Evolutionary conservation across 1,140 invertebrate genomes (phyloP).

Genomic region (Popillia japonica): DNA sequence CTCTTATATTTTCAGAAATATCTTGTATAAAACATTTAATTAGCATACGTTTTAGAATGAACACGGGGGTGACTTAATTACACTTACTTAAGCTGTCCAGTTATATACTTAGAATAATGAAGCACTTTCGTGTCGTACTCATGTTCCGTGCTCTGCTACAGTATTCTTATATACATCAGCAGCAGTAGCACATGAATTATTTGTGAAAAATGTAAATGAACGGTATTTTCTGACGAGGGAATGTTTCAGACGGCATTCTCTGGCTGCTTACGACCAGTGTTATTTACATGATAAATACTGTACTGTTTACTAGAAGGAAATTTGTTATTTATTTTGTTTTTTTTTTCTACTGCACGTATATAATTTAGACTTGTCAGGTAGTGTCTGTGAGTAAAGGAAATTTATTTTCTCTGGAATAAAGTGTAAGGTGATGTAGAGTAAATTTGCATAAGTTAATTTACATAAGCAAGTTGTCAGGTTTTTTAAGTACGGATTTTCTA

Average conservation of each 20-base stretch:
- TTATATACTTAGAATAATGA: neutral
- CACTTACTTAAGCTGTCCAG: neutral
- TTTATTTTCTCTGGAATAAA: slow-evolving; percentile 26
- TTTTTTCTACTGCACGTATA: slow-evolving; percentile 11
- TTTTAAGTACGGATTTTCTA: slow-evolving; percentile 22
- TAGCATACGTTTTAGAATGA: neutral
- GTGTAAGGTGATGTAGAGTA: slow-evolving; percentile 22
- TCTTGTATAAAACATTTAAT: too few species aligned
- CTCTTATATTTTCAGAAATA: too few species aligned
- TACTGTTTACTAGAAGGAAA: slow-evolving; percentile 48
- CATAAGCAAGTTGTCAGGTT: slow-evolving; percentile 31
- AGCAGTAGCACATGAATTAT: slow-evolving; percentile 46
- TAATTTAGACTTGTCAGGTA: slow-evolving; percentile 20
- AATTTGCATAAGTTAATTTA: slow-evolving; percentile 29
- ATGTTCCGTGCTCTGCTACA: neutral
- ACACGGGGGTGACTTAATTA: neutral
- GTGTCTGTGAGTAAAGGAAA: slow-evolving; percentile 29
- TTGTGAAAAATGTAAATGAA: slow-evolving; percentile 50
- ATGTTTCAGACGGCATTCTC: slow-evolving; percentile 45
- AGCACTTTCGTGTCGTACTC: too few species aligned
- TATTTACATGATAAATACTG: slow-evolving; percentile 49
- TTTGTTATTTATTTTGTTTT: slow-evolving; percentile 43
- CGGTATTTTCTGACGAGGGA: slow-evolving; percentile 37
- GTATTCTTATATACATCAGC: slow-evolving; percentile 20
- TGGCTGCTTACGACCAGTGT: slow-evolving; percentile 47